These are phyloP conservation scores for Catocala sponsa DNA, from an alignment of 2,888 invertebrate genomes.

Conservation along the genomic window DNA sequence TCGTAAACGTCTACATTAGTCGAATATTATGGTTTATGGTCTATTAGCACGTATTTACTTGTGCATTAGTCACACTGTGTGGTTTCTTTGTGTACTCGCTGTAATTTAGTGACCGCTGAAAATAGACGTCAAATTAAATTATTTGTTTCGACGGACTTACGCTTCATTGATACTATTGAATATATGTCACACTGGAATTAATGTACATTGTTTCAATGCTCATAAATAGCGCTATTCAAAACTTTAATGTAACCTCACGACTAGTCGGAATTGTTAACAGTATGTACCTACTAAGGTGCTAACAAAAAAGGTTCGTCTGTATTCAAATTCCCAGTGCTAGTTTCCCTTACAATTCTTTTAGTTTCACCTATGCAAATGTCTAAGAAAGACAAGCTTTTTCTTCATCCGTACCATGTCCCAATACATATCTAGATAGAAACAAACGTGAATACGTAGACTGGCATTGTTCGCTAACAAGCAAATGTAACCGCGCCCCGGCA, in stretches of 20 bases:
- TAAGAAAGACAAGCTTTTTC: constrained; percentile 55
- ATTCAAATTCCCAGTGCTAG: constrained; percentile 7
- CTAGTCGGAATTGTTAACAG: too few relatives aligned
- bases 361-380: constrained; percentile 52
- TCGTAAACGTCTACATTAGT: constrained; percentile 82
- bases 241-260: neutral
- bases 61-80: constrained; percentile 61
- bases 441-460: constrained; percentile 58
- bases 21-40: constrained; percentile 78
- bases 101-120: constrained; percentile 33
- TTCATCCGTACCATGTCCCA: constrained; percentile 52
- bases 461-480: constrained; percentile 84
- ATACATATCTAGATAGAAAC: constrained; percentile 61
- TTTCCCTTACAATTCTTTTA: constrained; percentile 39
- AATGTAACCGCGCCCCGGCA: constrained; percentile 77
- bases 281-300: neutral
- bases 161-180: constrained; percentile 7
- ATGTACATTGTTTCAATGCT: constrained; percentile 3
- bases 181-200: constrained; percentile 6
- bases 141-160: neutral
- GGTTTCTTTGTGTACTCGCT: constrained; percentile 49
- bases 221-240: neutral
- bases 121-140: constrained; percentile 25
- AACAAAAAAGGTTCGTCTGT: neutral
- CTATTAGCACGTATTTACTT: constrained; percentile 70